These are phyloP conservation scores for Leptobrachium leishanense DNA, from an alignment of 2,113 vertebrate genomes.

Conservation along the genomic window DNA sequence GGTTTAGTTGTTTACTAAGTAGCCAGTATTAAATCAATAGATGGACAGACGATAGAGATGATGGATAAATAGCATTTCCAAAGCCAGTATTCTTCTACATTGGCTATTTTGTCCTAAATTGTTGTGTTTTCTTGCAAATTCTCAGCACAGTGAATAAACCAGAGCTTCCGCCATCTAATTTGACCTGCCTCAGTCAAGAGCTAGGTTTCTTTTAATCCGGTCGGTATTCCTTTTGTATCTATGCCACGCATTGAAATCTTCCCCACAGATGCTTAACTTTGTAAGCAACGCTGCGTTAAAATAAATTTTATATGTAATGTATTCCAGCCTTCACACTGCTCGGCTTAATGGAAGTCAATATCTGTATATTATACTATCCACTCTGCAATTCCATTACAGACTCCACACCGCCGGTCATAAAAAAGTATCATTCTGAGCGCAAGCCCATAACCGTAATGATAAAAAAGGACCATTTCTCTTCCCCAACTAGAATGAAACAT, in stretches of 20 bases:
- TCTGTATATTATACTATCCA: conserved; percentile 63
- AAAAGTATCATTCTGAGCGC: conserved; percentile 61
- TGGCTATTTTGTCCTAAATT: no score
- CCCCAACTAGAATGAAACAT: conserved; percentile 68
- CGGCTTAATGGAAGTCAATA: conserved; percentile 64
- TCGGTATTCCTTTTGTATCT: conserved; percentile 34
- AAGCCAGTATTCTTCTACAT: no score
- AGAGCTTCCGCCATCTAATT: no score
- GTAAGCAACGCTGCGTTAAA: conserved; percentile 50
- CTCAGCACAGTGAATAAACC: no score
- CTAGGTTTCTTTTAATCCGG: conserved; percentile 39
- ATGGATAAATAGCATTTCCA: no score
- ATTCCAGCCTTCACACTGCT: conserved; percentile 54
- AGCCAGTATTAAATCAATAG: no score
- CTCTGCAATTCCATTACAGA: conserved; percentile 67
- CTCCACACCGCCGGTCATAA: conserved; percentile 59
- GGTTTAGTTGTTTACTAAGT: no score
- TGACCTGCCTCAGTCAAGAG: background rate
- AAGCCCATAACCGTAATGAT: conserved; percentile 60
- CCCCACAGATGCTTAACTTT: conserved; percentile 51
- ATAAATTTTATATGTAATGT: conserved; percentile 54
- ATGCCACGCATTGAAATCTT: conserved; percentile 50
- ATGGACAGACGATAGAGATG: no score
- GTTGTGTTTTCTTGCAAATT: no score
- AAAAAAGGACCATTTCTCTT: conserved; percentile 64